phyloP scores from a whole-genome alignment of 2,888 invertebrate species.

The Halictus quadricinctus region DNA sequence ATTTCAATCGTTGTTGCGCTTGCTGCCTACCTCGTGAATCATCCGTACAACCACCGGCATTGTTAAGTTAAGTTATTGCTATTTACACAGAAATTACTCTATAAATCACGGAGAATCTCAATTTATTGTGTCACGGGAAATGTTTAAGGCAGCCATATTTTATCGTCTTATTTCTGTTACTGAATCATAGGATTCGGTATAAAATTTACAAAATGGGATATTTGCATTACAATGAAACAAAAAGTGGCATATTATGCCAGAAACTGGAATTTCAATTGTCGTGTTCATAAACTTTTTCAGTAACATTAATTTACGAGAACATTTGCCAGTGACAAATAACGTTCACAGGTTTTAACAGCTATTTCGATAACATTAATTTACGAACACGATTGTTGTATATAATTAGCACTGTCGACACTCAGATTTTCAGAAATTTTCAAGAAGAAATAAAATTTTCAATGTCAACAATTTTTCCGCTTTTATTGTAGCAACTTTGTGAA shows the following conservation, averaged over 20 bases:
- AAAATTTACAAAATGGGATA: background rate
- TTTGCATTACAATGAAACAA: background rate
- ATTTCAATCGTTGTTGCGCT: conserved; percentile 34
- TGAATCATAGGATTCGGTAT: background rate
- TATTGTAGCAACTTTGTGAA: no score
- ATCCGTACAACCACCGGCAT: conserved; percentile 9
- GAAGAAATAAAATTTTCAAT: no score
- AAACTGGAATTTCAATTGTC: background rate
- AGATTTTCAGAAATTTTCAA: no score
- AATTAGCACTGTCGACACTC: background rate
- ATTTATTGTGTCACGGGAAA: background rate
- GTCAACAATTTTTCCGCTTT: no score
- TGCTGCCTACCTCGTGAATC: conserved; percentile 17
- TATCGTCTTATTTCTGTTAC: background rate
- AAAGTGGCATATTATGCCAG: background rate
- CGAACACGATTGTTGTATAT: background rate
- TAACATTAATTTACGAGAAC: background rate
- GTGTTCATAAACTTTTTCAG: background rate
- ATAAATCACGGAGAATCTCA: conserved; percentile 1
- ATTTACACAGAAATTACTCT: conserved; percentile 24
- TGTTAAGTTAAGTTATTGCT: conserved; percentile 21
- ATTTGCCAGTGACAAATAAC: background rate
- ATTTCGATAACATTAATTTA: background rate
- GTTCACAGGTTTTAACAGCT: background rate
- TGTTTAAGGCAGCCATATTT: conserved; percentile 2